Evolutionary conservation across 2,888 invertebrate species (phyloP), one percentile per base, ranked within the genome.

Genomic region (Leucophora obtusa): DNA sequence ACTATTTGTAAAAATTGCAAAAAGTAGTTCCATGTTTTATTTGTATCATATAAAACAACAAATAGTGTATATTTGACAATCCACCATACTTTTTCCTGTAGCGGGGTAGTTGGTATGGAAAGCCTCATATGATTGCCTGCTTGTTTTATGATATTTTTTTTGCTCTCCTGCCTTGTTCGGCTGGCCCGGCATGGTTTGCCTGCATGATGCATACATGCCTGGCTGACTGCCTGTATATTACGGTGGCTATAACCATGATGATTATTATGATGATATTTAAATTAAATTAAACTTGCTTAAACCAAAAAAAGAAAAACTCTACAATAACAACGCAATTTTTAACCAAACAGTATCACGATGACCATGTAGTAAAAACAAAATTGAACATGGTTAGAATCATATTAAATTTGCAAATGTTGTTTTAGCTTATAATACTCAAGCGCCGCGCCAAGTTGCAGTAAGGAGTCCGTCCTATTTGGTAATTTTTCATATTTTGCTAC

Each of bases 231-330:
- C 38, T 38, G 38, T 38, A 38, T 59, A 38, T 38, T 50, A 43
- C 24, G 21, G 24, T 47, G 58, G 66, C 14, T 63, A 33, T 43
- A 43, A 53, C 59, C 17, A 71, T 60, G 53, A 68, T 79, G 56
- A 56, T 75, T 60, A 75, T 72, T 56, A 47, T 76, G 50, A 72
- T 73, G 69, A 77, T 77, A 77, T 81, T 81, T 73, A 77, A 77
- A 81, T 81, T 81, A 70, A 81, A 77, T 81, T 81, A 81, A 81
- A 81, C 54, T 72, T 70, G 69, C 62, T 75, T 75, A 33, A 74
- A 38, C 43, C 60, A 60, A 68, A 68, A 62, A 5, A 47, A 62
- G 2, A 47, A 17, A 62, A 21, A 21, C 38, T 47, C 18, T 17
- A 18, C 35, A 59, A 56, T 7, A 56, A 56, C 21, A 62, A 28